These are phyloP conservation scores for Manduca sexta DNA, from an alignment of 1,140 invertebrate species.

Conservation along the genomic window DNA sequence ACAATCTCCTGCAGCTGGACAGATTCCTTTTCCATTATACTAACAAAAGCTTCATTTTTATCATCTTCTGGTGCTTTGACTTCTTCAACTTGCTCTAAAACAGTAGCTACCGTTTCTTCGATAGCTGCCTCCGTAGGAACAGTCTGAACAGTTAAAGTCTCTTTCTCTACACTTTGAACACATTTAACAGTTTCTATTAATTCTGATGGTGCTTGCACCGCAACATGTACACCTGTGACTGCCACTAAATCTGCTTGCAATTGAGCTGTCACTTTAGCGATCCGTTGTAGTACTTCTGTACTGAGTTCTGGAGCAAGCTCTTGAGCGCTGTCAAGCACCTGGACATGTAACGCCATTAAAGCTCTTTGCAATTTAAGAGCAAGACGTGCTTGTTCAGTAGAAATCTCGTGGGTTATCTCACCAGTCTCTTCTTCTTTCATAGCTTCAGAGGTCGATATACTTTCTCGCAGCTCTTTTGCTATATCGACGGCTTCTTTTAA, in stretches of 20 bases:
- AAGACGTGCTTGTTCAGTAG: conserved; percentile 22
- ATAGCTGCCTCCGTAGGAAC: neutral
- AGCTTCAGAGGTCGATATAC: conserved; percentile 14
- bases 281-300: conserved; percentile 23
- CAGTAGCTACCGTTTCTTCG: conserved; percentile 2
- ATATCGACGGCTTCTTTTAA: conserved; percentile 33
- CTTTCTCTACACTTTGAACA: neutral
- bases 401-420: conserved; percentile 10
- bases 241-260: conserved; percentile 28
- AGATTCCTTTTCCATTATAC: no score
- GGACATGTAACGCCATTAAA: conserved; percentile 31
- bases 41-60: no score
- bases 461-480: conserved; percentile 40
- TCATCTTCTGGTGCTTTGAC: neutral
- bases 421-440: conserved; percentile 7
- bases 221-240: conserved; percentile 19
- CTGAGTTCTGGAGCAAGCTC: conserved; percentile 24
- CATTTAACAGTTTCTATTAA: conserved; percentile 1
- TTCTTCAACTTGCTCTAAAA: neutral
- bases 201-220: conserved; percentile 12
- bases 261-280: conserved; percentile 27
- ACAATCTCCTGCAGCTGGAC: no score
- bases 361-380: conserved; percentile 36
- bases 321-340: conserved; percentile 27
- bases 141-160: no score